These are phyloP conservation scores for Drosophila kanekoi DNA, from an alignment of 2,888 invertebrate species.

Conservation along the genomic window DNA sequence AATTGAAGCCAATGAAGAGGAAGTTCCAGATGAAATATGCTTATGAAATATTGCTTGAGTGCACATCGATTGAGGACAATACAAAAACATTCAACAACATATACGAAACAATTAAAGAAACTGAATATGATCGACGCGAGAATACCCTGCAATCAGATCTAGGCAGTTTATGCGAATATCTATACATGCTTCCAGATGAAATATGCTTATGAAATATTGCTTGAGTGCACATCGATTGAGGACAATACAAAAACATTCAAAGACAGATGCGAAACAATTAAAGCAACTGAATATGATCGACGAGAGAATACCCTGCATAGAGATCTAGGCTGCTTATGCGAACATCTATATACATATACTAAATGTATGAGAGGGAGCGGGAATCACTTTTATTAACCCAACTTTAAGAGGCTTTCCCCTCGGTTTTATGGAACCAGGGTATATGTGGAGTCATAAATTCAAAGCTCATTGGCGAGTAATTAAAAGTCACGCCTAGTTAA, in stretches of 20 bases:
- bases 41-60: constrained; percentile 48
- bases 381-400: too few relatives aligned
- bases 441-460: constrained; percentile 61
- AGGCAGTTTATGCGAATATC: background rate
- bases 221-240: constrained; percentile 67
- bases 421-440: constrained; percentile 3
- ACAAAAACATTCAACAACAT: constrained; percentile 19
- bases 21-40: constrained; percentile 45
- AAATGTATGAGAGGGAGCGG: too few relatives aligned
- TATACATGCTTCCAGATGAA: too few relatives aligned
- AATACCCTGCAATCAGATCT: constrained; percentile 23
- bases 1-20: constrained; percentile 74
- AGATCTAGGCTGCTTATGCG: background rate
- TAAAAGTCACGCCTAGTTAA: constrained; percentile 63
- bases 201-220: constrained; percentile 25
- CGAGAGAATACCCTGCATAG: constrained; percentile 23
- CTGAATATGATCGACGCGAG: background rate
- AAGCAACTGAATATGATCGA: background rate
- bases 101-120: background rate
- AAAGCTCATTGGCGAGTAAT: constrained; percentile 58
- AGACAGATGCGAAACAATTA: background rate
- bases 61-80: constrained; percentile 67
- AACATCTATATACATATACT: background rate
- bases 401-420: too few relatives aligned
- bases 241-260: constrained; percentile 38